phyloP scores from a whole-genome alignment of 2,888 invertebrate genomes.

The Priocnemis perturbator region DNA sequence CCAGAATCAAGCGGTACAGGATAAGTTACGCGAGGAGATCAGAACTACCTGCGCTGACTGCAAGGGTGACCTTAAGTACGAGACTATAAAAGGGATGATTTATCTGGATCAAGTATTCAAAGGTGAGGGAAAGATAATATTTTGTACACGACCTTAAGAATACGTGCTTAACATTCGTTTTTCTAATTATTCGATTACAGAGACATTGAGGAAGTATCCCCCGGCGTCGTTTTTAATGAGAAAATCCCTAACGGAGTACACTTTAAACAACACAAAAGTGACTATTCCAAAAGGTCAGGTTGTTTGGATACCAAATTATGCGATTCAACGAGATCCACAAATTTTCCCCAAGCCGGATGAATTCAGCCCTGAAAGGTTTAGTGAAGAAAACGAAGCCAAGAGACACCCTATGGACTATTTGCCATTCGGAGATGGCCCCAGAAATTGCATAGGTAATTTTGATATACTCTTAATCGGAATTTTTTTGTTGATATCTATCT shows the following conservation, averaged over 20 bases:
- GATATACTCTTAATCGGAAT: too few species aligned
- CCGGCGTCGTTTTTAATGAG: constrained; percentile 45
- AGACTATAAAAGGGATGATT: constrained; percentile 1
- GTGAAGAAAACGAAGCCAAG: constrained; percentile 36
- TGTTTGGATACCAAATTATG: constrained; percentile 55
- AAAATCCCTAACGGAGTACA: constrained; percentile 48
- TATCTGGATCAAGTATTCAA: constrained; percentile 10
- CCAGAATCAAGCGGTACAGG: constrained; percentile 48
- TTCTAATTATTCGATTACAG: constrained; percentile 33
- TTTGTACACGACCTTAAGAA: too few species aligned
- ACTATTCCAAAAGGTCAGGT: constrained; percentile 19
- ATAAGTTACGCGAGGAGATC: constrained; percentile 50
- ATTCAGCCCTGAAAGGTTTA: constrained; percentile 63
- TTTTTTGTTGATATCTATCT: too few species aligned
- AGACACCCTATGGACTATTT: constrained; percentile 56
- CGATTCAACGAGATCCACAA: constrained; percentile 58
- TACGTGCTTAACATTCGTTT: too few species aligned
- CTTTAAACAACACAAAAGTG: constrained; percentile 50
- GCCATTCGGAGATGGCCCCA: constrained; percentile 60
- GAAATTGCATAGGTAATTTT: constrained; percentile 66
- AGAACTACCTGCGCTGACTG: neutral
- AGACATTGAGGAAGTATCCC: constrained; percentile 61
- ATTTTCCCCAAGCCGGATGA: constrained; percentile 59
- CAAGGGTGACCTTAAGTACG: neutral
- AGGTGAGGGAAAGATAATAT: neutral